These are phyloP conservation scores for Tarsius wallacei DNA, from an alignment of 2,797 vertebrate genomes.

Conservation along the genomic window DNA sequence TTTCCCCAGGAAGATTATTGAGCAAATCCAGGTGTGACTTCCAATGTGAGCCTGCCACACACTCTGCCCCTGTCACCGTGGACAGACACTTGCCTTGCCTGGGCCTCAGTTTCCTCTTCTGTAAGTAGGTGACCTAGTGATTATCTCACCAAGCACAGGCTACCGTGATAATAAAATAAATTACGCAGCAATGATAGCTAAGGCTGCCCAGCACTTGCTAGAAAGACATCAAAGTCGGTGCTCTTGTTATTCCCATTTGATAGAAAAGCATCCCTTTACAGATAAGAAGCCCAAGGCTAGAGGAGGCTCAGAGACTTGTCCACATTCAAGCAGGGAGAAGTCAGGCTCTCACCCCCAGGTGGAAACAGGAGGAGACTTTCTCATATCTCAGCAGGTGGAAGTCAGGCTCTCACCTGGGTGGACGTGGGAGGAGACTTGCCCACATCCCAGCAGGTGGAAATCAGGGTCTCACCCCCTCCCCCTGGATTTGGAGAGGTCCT, in stretches of 20 bases:
- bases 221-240: rapidly evolving
- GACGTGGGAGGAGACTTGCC: too few species aligned
- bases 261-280: rapidly evolving
- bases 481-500: not conserved
- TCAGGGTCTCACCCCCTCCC: rapidly evolving
- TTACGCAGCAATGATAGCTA: rapidly evolving
- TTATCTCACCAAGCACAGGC: rapidly evolving
- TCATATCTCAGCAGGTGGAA: too few species aligned
- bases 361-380: too few species aligned
- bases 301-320: not conserved
- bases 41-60: rapidly evolving
- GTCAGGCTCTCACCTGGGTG: not conserved
- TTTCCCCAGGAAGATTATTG: not conserved
- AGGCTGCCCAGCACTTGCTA: rapidly evolving
- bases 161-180: rapidly evolving
- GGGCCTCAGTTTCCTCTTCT: not conserved
- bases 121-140: rapidly evolving
- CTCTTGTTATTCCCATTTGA: rapidly evolving
- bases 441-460: too few species aligned
- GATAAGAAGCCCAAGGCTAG: rapidly evolving
- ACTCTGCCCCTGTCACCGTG: rapidly evolving
- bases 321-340: rapidly evolving
- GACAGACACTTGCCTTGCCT: rapidly evolving
- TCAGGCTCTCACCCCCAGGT: not conserved
- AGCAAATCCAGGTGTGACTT: rapidly evolving